Conservation (phyloP, 2,113 vertebrate species). For the Ceyx margarethae region DNA sequence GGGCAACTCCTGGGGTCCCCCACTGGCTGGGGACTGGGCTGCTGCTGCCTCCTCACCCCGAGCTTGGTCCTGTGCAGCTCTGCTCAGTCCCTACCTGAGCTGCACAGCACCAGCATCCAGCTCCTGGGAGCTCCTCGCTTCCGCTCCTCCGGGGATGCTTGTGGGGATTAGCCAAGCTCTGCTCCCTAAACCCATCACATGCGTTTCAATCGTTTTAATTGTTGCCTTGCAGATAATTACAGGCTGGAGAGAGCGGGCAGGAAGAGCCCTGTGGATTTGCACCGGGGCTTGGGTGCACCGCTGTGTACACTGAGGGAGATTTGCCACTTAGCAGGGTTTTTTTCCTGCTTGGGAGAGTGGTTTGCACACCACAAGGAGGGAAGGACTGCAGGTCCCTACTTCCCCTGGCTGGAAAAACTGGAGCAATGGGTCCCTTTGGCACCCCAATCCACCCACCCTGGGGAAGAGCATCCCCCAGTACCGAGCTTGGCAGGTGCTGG, state of each 20-base stretch:
- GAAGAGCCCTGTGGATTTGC: slow-evolving; percentile 48
- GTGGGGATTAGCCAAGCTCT: slow-evolving; percentile 25
- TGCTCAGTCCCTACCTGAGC: not conserved
- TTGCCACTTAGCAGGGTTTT: not conserved
- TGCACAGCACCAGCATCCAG: not conserved
- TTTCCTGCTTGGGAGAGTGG: not conserved
- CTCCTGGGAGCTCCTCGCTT: not conserved
- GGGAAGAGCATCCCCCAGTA: not conserved
- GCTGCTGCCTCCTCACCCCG: not conserved
- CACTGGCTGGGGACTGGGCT: not conserved
- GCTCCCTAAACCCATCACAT: slow-evolving; percentile 50
- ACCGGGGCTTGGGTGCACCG: not conserved
- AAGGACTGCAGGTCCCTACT: not conserved
- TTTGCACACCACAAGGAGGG: not conserved
- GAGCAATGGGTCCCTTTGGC: not conserved
- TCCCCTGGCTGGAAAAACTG: not conserved
- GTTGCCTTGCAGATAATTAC: slow-evolving; percentile 63
- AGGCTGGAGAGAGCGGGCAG: not conserved
- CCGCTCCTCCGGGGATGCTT: not conserved
- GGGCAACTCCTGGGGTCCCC: not conserved
- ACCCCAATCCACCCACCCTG: accelerated
- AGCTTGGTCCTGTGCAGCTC: not conserved
- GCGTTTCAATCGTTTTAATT: slow-evolving; percentile 57
- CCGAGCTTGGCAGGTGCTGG: not conserved
- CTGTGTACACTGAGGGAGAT: not conserved